Conservation (phyloP, 2,113 vertebrate species). For the Podocnemis expansa region DNA sequence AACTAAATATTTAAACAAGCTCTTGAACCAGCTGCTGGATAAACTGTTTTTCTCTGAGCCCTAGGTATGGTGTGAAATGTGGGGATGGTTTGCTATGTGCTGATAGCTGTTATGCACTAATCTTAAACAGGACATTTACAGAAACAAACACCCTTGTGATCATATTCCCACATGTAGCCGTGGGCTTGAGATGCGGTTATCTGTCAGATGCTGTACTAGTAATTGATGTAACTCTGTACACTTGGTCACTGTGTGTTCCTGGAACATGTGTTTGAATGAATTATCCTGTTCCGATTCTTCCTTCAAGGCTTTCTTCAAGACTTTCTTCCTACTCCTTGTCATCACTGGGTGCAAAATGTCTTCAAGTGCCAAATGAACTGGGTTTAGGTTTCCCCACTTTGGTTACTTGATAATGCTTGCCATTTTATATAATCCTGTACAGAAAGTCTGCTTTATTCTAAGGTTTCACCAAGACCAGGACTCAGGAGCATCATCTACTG, state of each 20-base stretch:
- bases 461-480: background rate
- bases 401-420: background rate
- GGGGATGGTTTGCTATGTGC: background rate
- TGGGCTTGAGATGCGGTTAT: background rate
- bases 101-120: background rate
- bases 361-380: background rate
- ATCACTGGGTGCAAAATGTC: background rate
- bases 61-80: background rate
- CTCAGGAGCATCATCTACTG: background rate
- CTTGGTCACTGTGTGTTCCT: background rate
- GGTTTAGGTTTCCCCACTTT: background rate
- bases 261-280: background rate
- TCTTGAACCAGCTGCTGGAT: constrained; percentile 26
- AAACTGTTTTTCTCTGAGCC: background rate
- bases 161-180: background rate
- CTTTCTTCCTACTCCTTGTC: background rate
- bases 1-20: background rate
- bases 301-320: background rate
- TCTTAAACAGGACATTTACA: fast-evolving
- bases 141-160: background rate
- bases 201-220: background rate
- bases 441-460: background rate
- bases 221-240: background rate
- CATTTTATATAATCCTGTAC: background rate
- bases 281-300: background rate